Evolutionary conservation across 2,113 vertebrate genomes (phyloP), one percentile per base, ranked within the genome.

Genomic region (Hippocampus zosterae): DNA sequence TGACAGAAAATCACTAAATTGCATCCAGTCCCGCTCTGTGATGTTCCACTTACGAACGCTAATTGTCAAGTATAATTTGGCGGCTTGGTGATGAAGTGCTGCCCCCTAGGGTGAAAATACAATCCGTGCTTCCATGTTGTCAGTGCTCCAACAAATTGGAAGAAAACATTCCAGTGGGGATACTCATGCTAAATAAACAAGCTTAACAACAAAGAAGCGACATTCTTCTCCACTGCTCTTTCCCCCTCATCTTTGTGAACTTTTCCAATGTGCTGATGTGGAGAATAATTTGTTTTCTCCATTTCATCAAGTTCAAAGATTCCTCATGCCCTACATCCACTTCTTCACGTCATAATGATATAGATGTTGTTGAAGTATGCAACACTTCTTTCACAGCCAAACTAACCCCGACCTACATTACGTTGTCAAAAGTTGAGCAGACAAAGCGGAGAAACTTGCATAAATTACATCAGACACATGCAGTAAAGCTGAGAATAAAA

Each of bases 381-480:
- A 27, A 27, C 12, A 46, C 33, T 66, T 50, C n/a, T 33, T 27
- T 33, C 16, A 5, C 21, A 12, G 44, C 25, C 44, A 50, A 29
- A 33, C 16, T 2, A 52, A 33, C 18, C 11, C 15, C 25, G 55
- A 57, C 25, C 55, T 33, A 33, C 3, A 50, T 66, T 21, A 27
- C 5, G 18, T 11, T 19, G 25, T 50, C 65, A 11, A 64, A 64
- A 42, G n/a, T 64, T 64, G 19, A 13, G 40, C 40, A 42, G 41
- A 27, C 29, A 66, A 50, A 69, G 55, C 71, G 33, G 64, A 15
- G 37, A 7, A 42, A 62, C 60, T n/a, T 37, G 21, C 46, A 60
- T 19, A 48, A 5, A 62, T 11, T 42, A 44, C 57, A 68, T 67
- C 63, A 56, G 57, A 65, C 55, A 37, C 44, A 5, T 63, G 61